Evolutionary conservation across 2,888 invertebrate genomes (phyloP).

Genomic region (Oscheius sp.): DNA sequence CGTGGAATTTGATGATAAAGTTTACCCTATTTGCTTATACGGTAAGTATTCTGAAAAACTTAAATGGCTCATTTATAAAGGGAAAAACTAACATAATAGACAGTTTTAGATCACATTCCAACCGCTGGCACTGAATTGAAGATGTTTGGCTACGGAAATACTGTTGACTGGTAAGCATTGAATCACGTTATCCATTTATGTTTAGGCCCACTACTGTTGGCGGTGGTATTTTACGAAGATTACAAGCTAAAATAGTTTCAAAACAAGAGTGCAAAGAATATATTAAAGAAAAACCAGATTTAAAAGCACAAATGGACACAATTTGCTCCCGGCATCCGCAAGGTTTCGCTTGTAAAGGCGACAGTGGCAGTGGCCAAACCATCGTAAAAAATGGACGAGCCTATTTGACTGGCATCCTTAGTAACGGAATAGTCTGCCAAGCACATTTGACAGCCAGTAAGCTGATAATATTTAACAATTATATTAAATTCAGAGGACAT

Average conservation of each 20-base stretch:
- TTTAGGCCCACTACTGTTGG: neutral
- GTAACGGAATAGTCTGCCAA: neutral
- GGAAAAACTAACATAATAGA: too few species aligned
- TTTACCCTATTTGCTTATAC: neutral
- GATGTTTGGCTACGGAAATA: neutral
- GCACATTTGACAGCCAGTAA: neutral
- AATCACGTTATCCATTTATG: neutral
- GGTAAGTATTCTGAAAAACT: neutral
- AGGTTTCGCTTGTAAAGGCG: neutral
- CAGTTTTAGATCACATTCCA: neutral
- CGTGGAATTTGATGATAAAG: neutral
- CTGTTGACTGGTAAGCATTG: neutral
- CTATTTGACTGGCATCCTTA: neutral
- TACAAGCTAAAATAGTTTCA: neutral
- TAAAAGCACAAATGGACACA: neutral
- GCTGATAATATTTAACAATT: neutral
- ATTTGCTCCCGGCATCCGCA: neutral
- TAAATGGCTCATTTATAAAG: too few species aligned
- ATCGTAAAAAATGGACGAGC: neutral
- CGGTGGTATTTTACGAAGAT: neutral
- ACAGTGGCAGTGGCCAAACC: neutral
- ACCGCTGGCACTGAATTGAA: neutral
- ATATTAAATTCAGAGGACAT: neutral
- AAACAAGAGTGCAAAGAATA: neutral
- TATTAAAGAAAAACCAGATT: too few species aligned